phyloP scores from a whole-genome alignment of 2,888 invertebrate species.

The Drosophila falleni region DNA sequence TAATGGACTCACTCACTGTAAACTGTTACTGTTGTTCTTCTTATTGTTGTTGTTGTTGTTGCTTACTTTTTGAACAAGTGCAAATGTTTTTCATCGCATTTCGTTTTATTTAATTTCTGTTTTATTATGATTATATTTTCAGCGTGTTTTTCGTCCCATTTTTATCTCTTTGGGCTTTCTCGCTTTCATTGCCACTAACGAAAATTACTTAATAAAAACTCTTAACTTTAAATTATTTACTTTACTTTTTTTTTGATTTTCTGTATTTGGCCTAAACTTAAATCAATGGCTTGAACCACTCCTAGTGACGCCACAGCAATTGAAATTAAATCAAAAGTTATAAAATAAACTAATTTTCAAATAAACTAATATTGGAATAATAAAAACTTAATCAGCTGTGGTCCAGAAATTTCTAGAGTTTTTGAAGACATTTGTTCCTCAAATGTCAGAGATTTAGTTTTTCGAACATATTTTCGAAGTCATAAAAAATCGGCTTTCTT shows the following conservation, averaged over 20 bases:
- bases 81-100: conserved; percentile 74
- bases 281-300: not conserved
- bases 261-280: not conserved
- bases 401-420: too few relatives aligned
- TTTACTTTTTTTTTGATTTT: not conserved
- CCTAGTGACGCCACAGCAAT: too few relatives aligned
- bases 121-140: conserved; percentile 79
- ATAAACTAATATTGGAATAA: not conserved
- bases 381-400: too few relatives aligned
- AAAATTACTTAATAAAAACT: conserved; percentile 47
- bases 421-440: too few relatives aligned
- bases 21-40: conserved; percentile 45
- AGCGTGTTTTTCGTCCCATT: conserved; percentile 12
- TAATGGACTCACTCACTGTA: conserved; percentile 64
- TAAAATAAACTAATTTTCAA: not conserved
- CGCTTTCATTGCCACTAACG: conserved; percentile 15
- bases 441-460: too few relatives aligned
- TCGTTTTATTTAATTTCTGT: conserved; percentile 77
- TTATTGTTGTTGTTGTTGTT: conserved; percentile 33
- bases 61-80: conserved; percentile 75
- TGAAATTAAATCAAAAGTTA: not conserved
- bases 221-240: conserved; percentile 27
- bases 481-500: too few relatives aligned
- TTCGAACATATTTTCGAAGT: too few relatives aligned
- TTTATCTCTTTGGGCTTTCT: not conserved